phyloP scores from a whole-genome alignment of 2,888 invertebrate species.

The Pterobdella sp. region DNA sequence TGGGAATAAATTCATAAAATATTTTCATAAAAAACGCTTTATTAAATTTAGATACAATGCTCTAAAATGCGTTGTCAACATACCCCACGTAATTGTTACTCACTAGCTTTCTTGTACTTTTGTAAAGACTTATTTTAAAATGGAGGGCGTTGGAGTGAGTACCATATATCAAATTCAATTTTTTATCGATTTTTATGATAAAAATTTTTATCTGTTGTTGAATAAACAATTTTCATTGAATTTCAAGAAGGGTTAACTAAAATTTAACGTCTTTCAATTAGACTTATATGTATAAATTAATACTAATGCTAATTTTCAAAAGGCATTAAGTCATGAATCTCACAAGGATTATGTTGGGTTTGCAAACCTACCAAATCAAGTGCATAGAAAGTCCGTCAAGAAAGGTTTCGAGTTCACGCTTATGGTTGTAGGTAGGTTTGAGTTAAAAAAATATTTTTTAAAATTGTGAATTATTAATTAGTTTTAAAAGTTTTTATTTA shows the following conservation, averaged over 20 bases:
- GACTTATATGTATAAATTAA: too few species aligned
- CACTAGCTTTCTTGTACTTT: background rate
- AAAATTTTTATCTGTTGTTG: too few species aligned
- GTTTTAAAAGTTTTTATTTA: too few species aligned
- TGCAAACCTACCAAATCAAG: slow-evolving; percentile 91
- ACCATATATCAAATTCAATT: background rate
- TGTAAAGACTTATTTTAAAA: background rate
- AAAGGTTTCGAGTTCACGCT: slow-evolving; percentile 94
- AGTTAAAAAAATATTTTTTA: too few species aligned
- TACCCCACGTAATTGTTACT: background rate
- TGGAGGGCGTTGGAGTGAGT: background rate
- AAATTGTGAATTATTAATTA: too few species aligned
- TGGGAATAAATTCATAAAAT: too few species aligned
- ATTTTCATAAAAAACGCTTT: too few species aligned
- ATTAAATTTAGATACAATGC: too few species aligned
- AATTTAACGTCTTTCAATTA: background rate
- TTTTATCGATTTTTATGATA: background rate
- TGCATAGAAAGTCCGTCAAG: slow-evolving; percentile 91
- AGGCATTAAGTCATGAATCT: slow-evolving; percentile 14
- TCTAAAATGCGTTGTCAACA: background rate
- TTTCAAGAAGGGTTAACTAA: too few species aligned
- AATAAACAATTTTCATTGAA: too few species aligned
- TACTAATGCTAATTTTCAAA: background rate
- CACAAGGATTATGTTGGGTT: slow-evolving; percentile 68
- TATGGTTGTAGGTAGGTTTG: slow-evolving; percentile 74